Evolutionary conservation across 2,888 invertebrate genomes (phyloP).

Genomic region (Drosophila picticornis): DNA sequence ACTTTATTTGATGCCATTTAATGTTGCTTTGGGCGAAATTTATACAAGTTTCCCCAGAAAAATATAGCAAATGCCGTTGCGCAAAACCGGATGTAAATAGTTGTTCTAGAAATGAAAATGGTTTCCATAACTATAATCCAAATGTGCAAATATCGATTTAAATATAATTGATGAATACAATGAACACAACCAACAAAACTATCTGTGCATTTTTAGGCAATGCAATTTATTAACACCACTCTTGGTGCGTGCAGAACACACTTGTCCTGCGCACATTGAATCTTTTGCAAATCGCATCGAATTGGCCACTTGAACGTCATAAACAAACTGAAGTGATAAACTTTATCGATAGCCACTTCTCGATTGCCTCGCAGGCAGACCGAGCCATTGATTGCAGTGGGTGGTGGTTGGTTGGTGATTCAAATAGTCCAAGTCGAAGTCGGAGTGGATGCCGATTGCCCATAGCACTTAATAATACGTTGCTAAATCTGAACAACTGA

Average conservation of each 20-base stretch:
- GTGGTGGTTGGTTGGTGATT: neutral
- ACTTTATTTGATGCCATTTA: neutral
- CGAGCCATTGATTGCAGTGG: slow-evolving; percentile 2
- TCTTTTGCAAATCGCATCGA: slow-evolving; percentile 16
- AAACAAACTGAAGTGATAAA: slow-evolving; percentile 42
- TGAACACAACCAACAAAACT: neutral
- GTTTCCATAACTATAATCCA: neutral
- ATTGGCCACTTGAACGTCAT: slow-evolving; percentile 27
- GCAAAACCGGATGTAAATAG: neutral
- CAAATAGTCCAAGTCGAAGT: neutral
- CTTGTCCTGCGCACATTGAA: slow-evolving; percentile 21
- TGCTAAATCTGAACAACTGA: slow-evolving; percentile 53
- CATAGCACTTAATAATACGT: slow-evolving; percentile 68
- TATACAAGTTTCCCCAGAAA: neutral
- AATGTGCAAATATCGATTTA: neutral
- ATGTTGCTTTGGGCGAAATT: neutral
- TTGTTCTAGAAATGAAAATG: neutral
- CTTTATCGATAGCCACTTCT: slow-evolving; percentile 24
- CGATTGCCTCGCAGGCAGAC: neutral
- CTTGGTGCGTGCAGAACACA: slow-evolving; percentile 1
- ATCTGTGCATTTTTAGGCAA: slow-evolving; percentile 1
- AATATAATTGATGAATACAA: neutral
- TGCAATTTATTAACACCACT: slow-evolving; percentile 3
- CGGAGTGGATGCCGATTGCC: slow-evolving; percentile 28
- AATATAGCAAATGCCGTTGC: neutral